Evolutionary conservation across 2,113 vertebrate genomes (phyloP).

Genomic region (Scartelaos histophorus): DNA sequence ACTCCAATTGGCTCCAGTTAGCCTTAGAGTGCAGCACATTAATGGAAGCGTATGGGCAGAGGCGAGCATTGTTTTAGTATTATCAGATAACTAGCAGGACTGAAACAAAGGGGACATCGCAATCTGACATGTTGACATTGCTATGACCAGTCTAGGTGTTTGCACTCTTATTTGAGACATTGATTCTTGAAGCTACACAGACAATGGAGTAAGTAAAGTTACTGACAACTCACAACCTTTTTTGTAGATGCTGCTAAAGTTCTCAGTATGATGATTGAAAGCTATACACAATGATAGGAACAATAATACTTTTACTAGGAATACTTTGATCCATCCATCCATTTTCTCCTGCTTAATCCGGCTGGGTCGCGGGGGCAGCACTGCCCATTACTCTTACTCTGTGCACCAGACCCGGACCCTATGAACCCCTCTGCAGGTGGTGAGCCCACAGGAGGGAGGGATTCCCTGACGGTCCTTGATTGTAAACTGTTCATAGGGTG

Average conservation of each 20-base stretch:
- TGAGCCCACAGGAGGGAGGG: too few relatives aligned
- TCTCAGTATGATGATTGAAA: neutral
- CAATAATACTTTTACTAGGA: too few relatives aligned
- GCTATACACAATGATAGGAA: neutral
- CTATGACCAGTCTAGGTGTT: neutral
- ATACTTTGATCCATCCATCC: too few relatives aligned
- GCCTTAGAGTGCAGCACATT: slow-evolving; percentile 90
- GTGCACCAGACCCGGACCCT: too few relatives aligned
- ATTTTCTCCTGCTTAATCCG: too few relatives aligned
- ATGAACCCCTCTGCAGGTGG: too few relatives aligned
- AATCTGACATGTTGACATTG: slow-evolving; percentile 7
- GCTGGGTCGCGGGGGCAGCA: too few relatives aligned
- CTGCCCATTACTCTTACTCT: too few relatives aligned
- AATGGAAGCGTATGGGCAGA: slow-evolving; percentile 72
- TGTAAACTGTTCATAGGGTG: too few relatives aligned
- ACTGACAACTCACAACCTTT: neutral
- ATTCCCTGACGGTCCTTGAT: too few relatives aligned
- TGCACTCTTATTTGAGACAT: neutral
- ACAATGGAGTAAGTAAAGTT: neutral
- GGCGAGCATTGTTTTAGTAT: slow-evolving; percentile 55
- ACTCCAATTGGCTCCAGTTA: slow-evolving; percentile 94
- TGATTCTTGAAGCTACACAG: neutral
- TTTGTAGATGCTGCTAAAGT: neutral
- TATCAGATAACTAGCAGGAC: slow-evolving; percentile 56
- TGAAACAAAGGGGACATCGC: slow-evolving; percentile 37